Percentiles rank a stretch among this genome's conserved stretches.
Evolutionary conservation across 2,113 vertebrate genomes (phyloP).

Genomic region (Fregata magnificens): DNA sequence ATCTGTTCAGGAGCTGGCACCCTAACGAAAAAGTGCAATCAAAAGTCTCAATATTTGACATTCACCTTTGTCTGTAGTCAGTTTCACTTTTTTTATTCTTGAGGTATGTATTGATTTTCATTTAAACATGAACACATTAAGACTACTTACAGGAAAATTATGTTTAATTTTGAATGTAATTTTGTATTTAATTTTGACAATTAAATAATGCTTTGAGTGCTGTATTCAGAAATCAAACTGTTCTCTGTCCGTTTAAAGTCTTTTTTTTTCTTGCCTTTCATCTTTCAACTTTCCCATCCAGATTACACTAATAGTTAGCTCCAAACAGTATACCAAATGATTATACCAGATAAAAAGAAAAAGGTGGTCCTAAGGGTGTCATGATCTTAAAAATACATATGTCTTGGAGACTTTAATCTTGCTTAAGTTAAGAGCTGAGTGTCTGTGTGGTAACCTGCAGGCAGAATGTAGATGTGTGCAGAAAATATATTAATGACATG

Average conservation of each 20-base stretch:
- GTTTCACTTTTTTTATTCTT: not conserved
- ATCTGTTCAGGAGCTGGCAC: not conserved
- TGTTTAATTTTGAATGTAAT: not conserved
- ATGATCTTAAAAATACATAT: not conserved
- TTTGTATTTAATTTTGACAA: not conserved
- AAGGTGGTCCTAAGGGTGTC: not conserved
- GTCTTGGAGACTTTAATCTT: not conserved
- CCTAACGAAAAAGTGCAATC: not conserved
- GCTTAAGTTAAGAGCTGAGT: not conserved
- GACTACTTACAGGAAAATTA: not conserved
- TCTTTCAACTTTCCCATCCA: not conserved
- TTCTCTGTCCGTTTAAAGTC: not conserved
- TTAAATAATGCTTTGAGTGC: not conserved
- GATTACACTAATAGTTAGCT: not conserved
- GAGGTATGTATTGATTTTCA: not conserved
- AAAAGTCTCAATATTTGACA: not conserved
- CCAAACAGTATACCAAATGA: not conserved
- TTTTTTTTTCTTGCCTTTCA: not conserved
- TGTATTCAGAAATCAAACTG: not conserved
- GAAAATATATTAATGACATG: not conserved
- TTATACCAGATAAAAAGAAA: not conserved
- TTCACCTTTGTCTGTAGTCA: not conserved
- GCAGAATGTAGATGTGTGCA: not conserved
- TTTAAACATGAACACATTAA: not conserved
- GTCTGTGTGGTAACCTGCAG: not conserved